Conservation (phyloP, 1,140 invertebrate genomes). For the Bradynema listronoti region DNA sequence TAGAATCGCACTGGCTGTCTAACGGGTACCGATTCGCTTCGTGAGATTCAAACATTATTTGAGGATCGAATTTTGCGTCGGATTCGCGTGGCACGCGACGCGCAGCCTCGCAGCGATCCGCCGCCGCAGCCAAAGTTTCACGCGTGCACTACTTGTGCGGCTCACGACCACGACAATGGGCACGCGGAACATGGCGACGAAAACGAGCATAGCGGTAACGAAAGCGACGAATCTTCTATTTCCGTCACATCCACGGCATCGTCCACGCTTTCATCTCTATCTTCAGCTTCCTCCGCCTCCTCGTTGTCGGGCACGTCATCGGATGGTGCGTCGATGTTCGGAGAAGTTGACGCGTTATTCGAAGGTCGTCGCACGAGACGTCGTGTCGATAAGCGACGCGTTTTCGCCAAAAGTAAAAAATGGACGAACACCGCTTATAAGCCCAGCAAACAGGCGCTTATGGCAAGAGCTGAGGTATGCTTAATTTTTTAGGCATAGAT, state of each 20-base stretch:
- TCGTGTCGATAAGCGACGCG: too few species aligned
- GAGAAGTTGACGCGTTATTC: too few species aligned
- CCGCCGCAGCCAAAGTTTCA: neutral
- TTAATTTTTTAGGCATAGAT: too few species aligned
- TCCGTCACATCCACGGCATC: neutral
- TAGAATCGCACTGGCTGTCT: conserved; percentile 12
- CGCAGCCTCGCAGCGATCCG: conserved; percentile 8
- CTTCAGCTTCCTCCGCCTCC: too few species aligned
- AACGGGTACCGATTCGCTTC: conserved; percentile 9
- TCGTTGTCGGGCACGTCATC: too few species aligned
- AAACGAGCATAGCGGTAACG: neutral
- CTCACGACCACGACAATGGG: neutral
- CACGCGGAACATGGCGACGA: neutral
- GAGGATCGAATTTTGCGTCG: conserved; percentile 3
- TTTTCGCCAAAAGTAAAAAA: too few species aligned
- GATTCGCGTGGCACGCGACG: conserved; percentile 3
- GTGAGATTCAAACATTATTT: conserved; percentile 13
- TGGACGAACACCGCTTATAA: too few species aligned
- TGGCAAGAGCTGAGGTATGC: too few species aligned
- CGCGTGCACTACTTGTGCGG: neutral
- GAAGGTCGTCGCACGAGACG: too few species aligned
- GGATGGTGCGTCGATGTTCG: too few species aligned
- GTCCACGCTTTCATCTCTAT: conserved; percentile 3
- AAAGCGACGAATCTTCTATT: neutral
- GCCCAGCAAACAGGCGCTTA: too few species aligned